Conservation (phyloP, 2,797 vertebrate species). For the Dallia pectoralis region DNA sequence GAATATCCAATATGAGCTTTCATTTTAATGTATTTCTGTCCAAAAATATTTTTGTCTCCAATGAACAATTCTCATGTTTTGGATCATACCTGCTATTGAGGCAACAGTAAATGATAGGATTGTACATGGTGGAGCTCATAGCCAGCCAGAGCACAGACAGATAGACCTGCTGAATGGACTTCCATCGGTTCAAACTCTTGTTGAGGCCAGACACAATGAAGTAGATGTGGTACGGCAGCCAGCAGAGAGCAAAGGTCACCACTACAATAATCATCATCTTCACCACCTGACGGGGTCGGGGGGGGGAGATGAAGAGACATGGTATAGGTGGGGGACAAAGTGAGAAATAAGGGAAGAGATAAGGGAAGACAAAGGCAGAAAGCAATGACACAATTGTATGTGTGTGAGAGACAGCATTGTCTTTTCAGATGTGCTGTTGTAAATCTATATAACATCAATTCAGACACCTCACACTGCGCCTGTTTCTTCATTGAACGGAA, state of each 20-base stretch:
- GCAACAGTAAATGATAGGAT: constrained; percentile 88
- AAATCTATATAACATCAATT: too few relatives aligned
- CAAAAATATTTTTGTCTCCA: not conserved
- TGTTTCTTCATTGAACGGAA: not conserved
- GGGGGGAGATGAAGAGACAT: not conserved
- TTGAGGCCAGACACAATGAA: constrained; percentile 83
- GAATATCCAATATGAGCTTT: too few relatives aligned
- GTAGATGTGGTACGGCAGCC: constrained; percentile 87
- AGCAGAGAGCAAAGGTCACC: constrained; percentile 85
- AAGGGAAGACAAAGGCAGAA: not conserved
- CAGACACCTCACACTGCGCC: not conserved
- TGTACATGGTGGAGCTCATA: constrained; percentile 90
- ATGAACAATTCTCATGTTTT: not conserved
- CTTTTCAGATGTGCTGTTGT: too few relatives aligned
- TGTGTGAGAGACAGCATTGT: not conserved
- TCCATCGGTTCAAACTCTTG: constrained; percentile 77
- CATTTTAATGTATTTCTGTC: not conserved
- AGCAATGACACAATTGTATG: not conserved
- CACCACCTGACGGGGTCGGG: constrained; percentile 78
- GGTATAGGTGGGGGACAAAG: not conserved
- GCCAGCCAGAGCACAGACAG: constrained; percentile 84
- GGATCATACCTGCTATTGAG: constrained; percentile 80
- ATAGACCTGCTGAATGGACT: constrained; percentile 88
- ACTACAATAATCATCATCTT: constrained; percentile 93
- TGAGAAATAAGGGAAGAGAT: not conserved